Base-by-base conservation (phyloP, 92 coral and sea anemone genomes). In the Porites cylindrica region DNA sequence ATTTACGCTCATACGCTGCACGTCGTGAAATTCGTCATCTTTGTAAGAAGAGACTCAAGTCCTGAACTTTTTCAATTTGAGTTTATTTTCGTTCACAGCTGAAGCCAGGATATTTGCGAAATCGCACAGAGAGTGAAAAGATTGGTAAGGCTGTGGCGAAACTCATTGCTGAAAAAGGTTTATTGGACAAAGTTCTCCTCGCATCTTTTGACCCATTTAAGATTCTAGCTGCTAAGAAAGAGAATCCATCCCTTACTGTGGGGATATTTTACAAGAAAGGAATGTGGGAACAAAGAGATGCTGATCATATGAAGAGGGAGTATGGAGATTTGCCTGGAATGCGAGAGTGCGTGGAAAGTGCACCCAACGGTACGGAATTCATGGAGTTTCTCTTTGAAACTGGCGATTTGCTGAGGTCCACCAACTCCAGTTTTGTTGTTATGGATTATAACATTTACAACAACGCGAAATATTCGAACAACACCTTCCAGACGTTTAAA, bases 201-300 rank as follows among this genome's bases (percentile, higher is more conserved):
- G 68, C 88, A 51, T 96, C 99, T 4, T 96, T 96, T 63, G 98
- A 96, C 69, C 98, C 99, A 26, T 91, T 95, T 75, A 95, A 95
- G 82, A 54, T 88, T 62, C 87, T 85, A 29, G 92, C 94, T 7
- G 99, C 98, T 12, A 76, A 85, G 70, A 66, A 63, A 38, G 93
- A 85, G 84, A 91, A 93, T 62, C 86, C 89, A 20, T 52, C 50
- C 32, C 83, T 96, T 7, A 90, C 94, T 9, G 89, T 91, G 43
- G 98, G 99, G 4, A 86, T 86, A 52, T 89, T 95, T 70, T 92
- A 93, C 79, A 54, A 81, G 13, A 79, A 66, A 14, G 18, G 65
- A 0, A 95, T 93, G 91, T 96, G 99, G 96, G 58, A 51, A 1
- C 75, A 88, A 14, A 54, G 61, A 5, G 24, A 11, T 19, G 85